Base-by-base conservation (phyloP, 1,140 invertebrate genomes). In the Odontomachus brunneus region DNA sequence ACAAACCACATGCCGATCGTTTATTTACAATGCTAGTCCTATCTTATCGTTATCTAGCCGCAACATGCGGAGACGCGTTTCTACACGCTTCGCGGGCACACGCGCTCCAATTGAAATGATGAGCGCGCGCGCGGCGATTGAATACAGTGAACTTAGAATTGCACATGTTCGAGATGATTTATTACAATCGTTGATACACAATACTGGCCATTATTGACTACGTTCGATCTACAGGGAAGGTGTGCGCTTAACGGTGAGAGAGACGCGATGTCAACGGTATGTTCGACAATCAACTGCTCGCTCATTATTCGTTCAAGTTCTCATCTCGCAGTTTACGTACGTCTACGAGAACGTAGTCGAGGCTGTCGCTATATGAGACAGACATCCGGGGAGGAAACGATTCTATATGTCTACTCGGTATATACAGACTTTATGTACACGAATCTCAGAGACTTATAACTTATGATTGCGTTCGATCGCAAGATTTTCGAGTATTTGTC, bases 191-290 rank as follows among this genome's bases (percentile, higher is more conserved):
- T 38, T 69, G 65, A 53, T 62, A 73, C 22, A 38, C 84, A 83
- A 84, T 89, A 89, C 88, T 89, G 88, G 88, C 88, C 87, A 85
- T 89, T 83, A 83, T 67, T 89, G 87, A 89, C 85, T 89, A 89
- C 75, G 24, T 78, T 84, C 65, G 55, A 71, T 74, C 62, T 83
- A 65, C 82, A 85, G 85, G 60, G 29, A 76, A 11, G 38, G 38
- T 33, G 38, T 44, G 22, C 74, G 44, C 12, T 17, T 88, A 86
- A 86, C 57, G n/a, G 9, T 11, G 38, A 44, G 29, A 84, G 38
- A 44, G 57, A 67, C 26, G 69, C 55, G 73, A 49, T 49, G 12
- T 85, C 26, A 26, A 81, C 48, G 67, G n/a, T 78, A 55, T 26
- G 19, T 11, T 72, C 38, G 76, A 86, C 24, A 72, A 66, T 59